Evolutionary conservation across 2,797 vertebrate genomes (phyloP), one percentile per base, ranked within the genome.

Genomic region (Triplophysa bombifrons): DNA sequence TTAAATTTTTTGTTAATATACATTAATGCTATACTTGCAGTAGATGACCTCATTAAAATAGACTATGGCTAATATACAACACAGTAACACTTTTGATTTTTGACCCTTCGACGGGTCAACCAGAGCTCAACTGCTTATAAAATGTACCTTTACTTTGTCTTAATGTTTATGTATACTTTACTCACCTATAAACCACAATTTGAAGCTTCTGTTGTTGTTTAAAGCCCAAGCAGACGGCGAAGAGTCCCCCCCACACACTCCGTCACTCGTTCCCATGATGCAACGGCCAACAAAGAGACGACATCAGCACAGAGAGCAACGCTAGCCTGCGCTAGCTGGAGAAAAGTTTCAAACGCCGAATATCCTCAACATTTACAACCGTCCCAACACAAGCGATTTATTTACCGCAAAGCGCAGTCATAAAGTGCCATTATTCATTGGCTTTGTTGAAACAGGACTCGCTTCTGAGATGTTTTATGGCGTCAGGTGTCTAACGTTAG

Each of bases 231-330:
- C 50, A 75, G 63, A 76, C 34, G 17, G 53, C 27, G 27, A 19
- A 2, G 30, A 17, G 17, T 19, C 53, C 4, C 17, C 69, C 53
- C 50, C 61, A 50, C 56, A 14, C 53, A 9, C 51, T 58, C 58
- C 13, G 12, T 25, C 76, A 22, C 60, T 27, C 30, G 68, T 63
- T 83, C 86, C 86, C 86, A 87, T 79, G 82, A 87, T 87, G 86
- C 86, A 87, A 83, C 86, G 84, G 86, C 83, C 82, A 84, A 84
- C 85, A 86, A 88, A 87, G 85, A 75, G 71, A 80, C 69, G 80
- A 63, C 69, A 56, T 60, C 67, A 73, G 34, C 6, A 38, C 34
- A 74, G 41, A 64, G 64, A 56, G 14, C 80, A 76, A 69, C 60
- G 60, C 58, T 27, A 53, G 19, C 53, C 17, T 7, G 51, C 11